Evolutionary conservation across 2,113 vertebrate genomes (phyloP).

Genomic region (Cettia cetti): DNA sequence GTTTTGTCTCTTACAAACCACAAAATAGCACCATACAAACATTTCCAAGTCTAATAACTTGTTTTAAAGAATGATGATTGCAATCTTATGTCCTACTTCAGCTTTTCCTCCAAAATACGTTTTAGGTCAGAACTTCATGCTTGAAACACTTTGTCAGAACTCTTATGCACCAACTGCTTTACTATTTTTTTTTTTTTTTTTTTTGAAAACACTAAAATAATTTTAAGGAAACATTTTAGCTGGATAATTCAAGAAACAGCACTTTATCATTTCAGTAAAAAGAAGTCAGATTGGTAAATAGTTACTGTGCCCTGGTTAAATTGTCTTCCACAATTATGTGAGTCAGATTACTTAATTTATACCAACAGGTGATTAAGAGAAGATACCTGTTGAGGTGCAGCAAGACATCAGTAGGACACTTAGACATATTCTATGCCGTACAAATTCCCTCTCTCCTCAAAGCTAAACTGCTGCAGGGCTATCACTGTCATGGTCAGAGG

Average conservation of each 20-base stretch:
- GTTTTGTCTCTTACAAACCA: background rate
- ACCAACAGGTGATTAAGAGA: background rate
- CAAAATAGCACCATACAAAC: background rate
- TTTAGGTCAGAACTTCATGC: background rate
- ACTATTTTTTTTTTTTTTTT: background rate
- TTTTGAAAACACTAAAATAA: background rate
- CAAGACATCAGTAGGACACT: background rate
- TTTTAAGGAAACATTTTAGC: background rate
- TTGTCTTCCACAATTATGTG: background rate
- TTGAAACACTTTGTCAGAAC: background rate
- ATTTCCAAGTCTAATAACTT: background rate
- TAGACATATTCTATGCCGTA: rapidly evolving
- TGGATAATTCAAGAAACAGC: background rate
- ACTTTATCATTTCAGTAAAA: background rate
- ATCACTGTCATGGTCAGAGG: background rate
- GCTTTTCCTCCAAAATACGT: background rate
- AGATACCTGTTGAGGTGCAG: background rate
- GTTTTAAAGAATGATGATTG: background rate
- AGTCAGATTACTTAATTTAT: background rate
- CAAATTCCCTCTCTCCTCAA: background rate
- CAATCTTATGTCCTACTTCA: background rate
- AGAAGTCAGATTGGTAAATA: background rate
- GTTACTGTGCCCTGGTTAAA: background rate
- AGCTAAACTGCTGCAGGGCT: background rate
- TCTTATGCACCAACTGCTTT: background rate